Evolutionary conservation across 2,888 invertebrate species (phyloP), one percentile per base, ranked within the genome.

Genomic region (Teleogryllus oceanicus): DNA sequence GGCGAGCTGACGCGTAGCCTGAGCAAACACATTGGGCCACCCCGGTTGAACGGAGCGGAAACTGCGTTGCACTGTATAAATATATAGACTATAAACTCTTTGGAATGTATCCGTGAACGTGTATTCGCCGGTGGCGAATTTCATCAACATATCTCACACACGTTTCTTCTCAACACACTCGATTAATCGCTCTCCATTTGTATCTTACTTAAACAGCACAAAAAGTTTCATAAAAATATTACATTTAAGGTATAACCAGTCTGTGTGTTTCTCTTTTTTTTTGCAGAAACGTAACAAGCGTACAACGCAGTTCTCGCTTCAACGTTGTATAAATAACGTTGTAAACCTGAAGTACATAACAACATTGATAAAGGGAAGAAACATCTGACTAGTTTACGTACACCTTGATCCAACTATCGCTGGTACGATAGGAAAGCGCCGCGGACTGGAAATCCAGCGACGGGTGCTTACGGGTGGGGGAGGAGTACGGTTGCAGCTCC

Each of bases 211-310:
- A 62, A 62, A 62, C 62, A n/a, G 62, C n/a, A 62, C 62, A 18
- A 62, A 62, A 62, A 62, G 62, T 62, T n/a, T 62, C 62, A 62
- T 62, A 62, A 62, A 62, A 62, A 62, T 62, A 62, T 62, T 62
- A 18, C 62, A 62, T 62, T 62, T 62, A 62, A 37, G 37, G 37
- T 37, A 37, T 62, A n/a, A 62, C 62, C 62, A 62, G 62, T 62
- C 62, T 13, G 62, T n/a, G 62, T 18, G 62, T 62, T 62, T 62
- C n/a, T 18, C 62, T 62, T 18, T 13, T 62, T 18, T 37, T 37
- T 37, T 37, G 37, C 37, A 37, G 37, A 37, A 62, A 62, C 62
- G n/a, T n/a, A 62, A 62, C n/a, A 18, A 62, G 62, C 13, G n/a
- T n/a, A n/a, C 62, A 62, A 62, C 62, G 62, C 62, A 62, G 62